Evolutionary conservation across 2,113 vertebrate species (phyloP).

Genomic region (Micromys minutus): DNA sequence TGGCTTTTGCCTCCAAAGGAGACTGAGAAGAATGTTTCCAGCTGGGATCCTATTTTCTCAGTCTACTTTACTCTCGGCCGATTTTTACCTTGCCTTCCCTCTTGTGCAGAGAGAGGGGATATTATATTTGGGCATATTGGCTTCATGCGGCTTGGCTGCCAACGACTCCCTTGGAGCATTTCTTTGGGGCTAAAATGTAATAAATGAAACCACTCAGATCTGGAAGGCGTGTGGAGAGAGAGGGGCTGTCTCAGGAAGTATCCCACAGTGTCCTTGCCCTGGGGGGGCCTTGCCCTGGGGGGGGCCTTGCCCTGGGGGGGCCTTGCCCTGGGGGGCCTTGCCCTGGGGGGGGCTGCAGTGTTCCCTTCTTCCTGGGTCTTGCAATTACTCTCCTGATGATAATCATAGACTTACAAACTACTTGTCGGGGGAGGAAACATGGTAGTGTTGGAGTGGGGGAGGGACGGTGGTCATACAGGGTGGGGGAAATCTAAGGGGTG

Average conservation of each 20-base stretch:
- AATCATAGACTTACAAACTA: neutral
- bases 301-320: neutral
- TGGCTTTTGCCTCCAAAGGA: neutral
- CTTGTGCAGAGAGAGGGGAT: slow-evolving; percentile 35
- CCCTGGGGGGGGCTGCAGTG: neutral
- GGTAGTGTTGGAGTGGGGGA: neutral
- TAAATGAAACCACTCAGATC: slow-evolving; percentile 41
- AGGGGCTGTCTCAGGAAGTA: neutral
- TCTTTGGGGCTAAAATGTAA: slow-evolving; percentile 43
- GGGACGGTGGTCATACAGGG: neutral
- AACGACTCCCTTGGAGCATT: slow-evolving; percentile 35
- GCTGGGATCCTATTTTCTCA: neutral
- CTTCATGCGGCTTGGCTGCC: slow-evolving; percentile 41
- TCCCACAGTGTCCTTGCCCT: neutral
- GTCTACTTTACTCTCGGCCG: neutral
- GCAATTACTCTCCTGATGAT: slow-evolving; percentile 46
- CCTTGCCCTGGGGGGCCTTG: neutral
- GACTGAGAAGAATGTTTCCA: neutral
- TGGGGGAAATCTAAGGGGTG: neutral
- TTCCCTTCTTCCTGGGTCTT: neutral
- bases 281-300: neutral
- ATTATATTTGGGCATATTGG: slow-evolving; percentile 33
- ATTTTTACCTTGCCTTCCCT: slow-evolving; percentile 49
- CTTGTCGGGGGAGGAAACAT: neutral
- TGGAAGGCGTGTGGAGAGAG: neutral